Conservation (phyloP, 2,797 vertebrate species). For the Micromesistius poutassou region DNA sequence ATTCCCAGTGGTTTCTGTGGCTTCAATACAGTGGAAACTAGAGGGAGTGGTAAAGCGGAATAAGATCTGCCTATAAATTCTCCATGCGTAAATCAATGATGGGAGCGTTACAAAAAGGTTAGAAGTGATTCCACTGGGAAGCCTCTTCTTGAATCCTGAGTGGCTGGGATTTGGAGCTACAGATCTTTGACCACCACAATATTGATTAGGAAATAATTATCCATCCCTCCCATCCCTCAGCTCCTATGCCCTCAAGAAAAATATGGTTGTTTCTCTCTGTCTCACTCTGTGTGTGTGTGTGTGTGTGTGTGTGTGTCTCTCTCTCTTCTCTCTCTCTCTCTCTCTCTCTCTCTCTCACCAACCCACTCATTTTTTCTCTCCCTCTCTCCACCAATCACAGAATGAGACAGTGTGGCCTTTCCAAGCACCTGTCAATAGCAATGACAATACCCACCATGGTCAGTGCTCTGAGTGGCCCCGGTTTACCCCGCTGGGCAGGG, state of each 20-base stretch:
- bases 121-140: constrained; percentile 25
- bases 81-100: neutral
- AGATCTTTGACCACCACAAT: constrained; percentile 34
- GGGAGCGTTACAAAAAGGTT: neutral
- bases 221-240: neutral
- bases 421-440: neutral
- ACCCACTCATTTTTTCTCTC: neutral
- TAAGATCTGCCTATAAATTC: neutral
- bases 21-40: neutral
- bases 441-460: neutral
- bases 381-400: neutral
- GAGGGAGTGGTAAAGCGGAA: neutral
- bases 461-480: constrained; percentile 10
- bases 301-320: neutral
- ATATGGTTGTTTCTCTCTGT: neutral
- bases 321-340: neutral
- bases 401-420: neutral
- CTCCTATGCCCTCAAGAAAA: neutral
- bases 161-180: constrained; percentile 23
- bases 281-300: neutral
- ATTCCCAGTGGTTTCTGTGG: neutral
- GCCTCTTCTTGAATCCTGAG: constrained; percentile 31
- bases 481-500: constrained; percentile 11
- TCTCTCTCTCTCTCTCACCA: neutral
- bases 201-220: constrained; percentile 61